Percentiles rank a stretch among this genome's conserved stretches.
Conservation (phyloP, 1,140 invertebrate species). For the Vanessa atalanta region DNA sequence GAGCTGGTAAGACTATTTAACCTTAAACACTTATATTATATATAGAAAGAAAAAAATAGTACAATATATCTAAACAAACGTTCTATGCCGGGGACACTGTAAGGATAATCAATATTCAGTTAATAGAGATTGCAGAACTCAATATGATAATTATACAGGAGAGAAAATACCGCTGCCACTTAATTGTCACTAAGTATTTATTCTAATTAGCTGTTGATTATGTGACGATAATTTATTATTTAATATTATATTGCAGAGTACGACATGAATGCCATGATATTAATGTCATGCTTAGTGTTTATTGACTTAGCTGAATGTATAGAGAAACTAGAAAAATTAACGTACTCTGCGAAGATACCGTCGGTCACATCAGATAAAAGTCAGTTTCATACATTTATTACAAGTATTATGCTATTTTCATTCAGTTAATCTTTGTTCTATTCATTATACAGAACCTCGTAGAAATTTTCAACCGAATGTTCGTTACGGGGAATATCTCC, state of each 20-base stretch:
- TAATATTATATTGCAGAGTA: constrained; percentile 54
- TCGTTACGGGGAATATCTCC: constrained; percentile 62
- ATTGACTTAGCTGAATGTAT: constrained; percentile 68
- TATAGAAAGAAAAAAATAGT: not conserved
- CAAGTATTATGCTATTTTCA: not conserved
- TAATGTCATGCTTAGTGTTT: constrained; percentile 67
- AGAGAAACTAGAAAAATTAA: constrained; percentile 54
- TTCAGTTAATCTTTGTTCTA: not conserved
- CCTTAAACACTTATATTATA: not conserved
- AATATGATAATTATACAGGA: too few species aligned
- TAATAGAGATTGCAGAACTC: too few species aligned
- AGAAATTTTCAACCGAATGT: constrained; percentile 55
- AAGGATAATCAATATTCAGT: too few species aligned
- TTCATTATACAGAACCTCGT: constrained; percentile 47
- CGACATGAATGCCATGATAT: constrained; percentile 66
- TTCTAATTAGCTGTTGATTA: too few species aligned
- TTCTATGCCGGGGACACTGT: too few species aligned
- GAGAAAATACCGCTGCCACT: too few species aligned
- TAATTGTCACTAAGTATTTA: too few species aligned
- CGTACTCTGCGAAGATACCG: constrained; percentile 38
- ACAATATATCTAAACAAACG: too few species aligned
- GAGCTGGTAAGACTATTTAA: constrained; percentile 44
- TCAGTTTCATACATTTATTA: constrained; percentile 33
- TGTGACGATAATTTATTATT: too few species aligned
- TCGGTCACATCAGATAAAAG: constrained; percentile 40